A percentile compares a stretch with the other conserved stretches of the same genome.
Evolutionary conservation across 2,797 vertebrate genomes (phyloP).

Genomic region (Strix occidentalis): DNA sequence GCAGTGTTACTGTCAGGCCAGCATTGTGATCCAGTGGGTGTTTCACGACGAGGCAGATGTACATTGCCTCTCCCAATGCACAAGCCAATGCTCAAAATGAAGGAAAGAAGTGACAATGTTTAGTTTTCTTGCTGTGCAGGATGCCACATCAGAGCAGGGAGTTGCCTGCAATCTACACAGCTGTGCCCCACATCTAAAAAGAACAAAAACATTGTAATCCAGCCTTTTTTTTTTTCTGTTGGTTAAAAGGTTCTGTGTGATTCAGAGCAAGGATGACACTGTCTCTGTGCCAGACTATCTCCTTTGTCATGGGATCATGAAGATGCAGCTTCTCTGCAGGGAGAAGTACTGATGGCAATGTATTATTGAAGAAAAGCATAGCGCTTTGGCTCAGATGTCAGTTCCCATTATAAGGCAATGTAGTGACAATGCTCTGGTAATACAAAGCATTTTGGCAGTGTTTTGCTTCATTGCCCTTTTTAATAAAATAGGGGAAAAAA

Average conservation of each 20-base stretch:
- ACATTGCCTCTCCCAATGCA: background rate
- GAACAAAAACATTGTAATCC: background rate
- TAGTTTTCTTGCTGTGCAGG: background rate
- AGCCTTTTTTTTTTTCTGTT: background rate
- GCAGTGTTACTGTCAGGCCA: background rate
- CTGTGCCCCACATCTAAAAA: background rate
- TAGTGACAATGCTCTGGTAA: background rate
- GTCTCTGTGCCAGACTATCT: background rate
- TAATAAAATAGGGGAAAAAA: background rate
- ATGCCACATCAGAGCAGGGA: background rate
- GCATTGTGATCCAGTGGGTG: background rate
- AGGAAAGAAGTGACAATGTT: background rate
- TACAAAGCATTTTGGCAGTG: background rate
- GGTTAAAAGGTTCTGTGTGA: conserved; percentile 9
- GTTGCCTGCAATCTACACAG: background rate
- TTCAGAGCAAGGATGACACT: background rate
- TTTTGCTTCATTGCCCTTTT: background rate
- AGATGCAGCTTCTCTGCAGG: background rate
- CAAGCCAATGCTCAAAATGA: background rate
- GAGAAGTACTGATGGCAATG: background rate
- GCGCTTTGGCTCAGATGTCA: background rate
- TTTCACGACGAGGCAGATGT: background rate
- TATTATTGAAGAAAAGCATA: conserved; percentile 22
- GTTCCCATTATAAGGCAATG: background rate
- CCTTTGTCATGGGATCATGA: background rate